A percentile compares a stretch with the other conserved stretches of the same genome.
These are phyloP conservation scores for Hypercompe scribonia DNA, from an alignment of 2,888 invertebrate genomes.

Conservation along the genomic window DNA sequence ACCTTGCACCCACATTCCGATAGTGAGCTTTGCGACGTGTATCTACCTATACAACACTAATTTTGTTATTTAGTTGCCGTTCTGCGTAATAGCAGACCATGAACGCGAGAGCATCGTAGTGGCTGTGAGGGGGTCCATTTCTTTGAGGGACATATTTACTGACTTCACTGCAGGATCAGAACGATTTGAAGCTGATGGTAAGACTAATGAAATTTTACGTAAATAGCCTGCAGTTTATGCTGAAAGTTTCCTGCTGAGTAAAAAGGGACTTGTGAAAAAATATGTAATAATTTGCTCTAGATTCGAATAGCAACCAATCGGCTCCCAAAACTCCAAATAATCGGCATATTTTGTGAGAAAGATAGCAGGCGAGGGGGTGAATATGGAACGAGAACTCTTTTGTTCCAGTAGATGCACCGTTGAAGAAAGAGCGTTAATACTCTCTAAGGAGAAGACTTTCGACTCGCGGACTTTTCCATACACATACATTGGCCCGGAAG, in stretches of 20 bases:
- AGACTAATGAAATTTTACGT: conserved; percentile 20
- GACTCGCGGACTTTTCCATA: too few species aligned
- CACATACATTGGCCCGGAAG: too few species aligned
- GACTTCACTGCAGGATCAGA: conserved; percentile 93
- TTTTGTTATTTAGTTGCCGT: conserved; percentile 89
- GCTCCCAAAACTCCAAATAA: neutral
- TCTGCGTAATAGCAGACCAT: conserved; percentile 94
- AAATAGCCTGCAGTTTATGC: neutral
- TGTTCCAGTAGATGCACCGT: too few species aligned
- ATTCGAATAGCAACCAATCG: too few species aligned
- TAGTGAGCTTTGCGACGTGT: neutral
- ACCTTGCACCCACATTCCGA: neutral
- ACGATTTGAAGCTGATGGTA: conserved; percentile 89
- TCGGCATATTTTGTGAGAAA: neutral
- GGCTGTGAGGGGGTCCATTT: conserved; percentile 94
- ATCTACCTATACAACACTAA: neutral
- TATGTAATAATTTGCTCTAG: neutral
- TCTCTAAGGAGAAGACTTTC: too few species aligned
- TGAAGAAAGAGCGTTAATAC: too few species aligned
- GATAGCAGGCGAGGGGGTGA: neutral
- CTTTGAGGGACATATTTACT: conserved; percentile 94
- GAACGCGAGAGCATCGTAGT: conserved; percentile 92
- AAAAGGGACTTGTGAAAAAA: neutral
- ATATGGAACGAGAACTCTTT: too few species aligned
- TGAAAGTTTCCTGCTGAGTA: neutral